Base-by-base conservation (phyloP, 1,140 invertebrate genomes). In the Stenopsyche tienmushanensis region DNA sequence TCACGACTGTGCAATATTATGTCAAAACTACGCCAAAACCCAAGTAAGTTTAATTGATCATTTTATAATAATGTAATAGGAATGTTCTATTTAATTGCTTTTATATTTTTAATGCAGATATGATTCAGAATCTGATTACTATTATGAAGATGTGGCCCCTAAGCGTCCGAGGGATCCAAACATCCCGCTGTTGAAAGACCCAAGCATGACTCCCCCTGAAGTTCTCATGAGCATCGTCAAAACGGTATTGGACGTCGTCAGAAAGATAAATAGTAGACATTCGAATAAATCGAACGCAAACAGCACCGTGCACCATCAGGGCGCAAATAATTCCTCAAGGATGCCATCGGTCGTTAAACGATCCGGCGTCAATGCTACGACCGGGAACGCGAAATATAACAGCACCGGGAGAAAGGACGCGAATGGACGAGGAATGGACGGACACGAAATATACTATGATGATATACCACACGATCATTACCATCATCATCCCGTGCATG, bases 251-350 rank as follows among this genome's bases (percentile, higher is more conserved):
- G 78, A 80, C 21, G 75, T 80, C 0, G 72, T 80, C 9, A 73
- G 76, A 47, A 78, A 74, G 42, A 71, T 80, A 15, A 80, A 80
- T 59, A 75, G 74, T 63, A 76, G 76, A 17, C 71, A 73, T 18
- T 57, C 72, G n/a, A 60, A 54, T 3, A 69, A 62, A 25, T 9
- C 57, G 29, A 49, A n/a, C 23, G 55, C 47, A 10, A 44, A 58
- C 34, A 59, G 42, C 8, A 34, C 44, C 21, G 20, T 17, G 9
- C 39, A 52, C 45, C 62, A 57, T 17, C 18, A 60, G 24, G 29
- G 15, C 66, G 68, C 64, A 54, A 74, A 10, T 21, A 41, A 39
- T 21, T 7, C 3, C 8, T 1, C 1, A 24, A 58, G 23, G 24
- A 57, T 24, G 10, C 5, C 17, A 41, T 23, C 44, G 17, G 23